Evolutionary conservation across 2,888 invertebrate species (phyloP).

Genomic region (Ditula angustiorana): DNA sequence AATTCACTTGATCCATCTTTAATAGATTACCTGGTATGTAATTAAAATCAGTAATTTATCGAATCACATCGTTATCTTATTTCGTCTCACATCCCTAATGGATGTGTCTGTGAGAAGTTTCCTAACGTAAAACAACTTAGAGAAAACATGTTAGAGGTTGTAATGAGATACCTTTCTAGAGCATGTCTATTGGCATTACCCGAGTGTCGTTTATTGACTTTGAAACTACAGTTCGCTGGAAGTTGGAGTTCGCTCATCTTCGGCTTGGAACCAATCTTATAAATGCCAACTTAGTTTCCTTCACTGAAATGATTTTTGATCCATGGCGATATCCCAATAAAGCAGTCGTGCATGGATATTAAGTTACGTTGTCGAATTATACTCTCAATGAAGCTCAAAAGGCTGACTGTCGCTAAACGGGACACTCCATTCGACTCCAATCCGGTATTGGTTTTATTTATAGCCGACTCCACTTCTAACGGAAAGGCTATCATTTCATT

Average conservation of each 20-base stretch:
- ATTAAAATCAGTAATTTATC: not conserved
- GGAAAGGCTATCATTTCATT: conserved; percentile 23
- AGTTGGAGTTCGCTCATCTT: not conserved
- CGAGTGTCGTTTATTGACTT: conserved; percentile 14
- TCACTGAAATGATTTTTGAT: conserved; percentile 7
- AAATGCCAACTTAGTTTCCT: conserved; percentile 16
- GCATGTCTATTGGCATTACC: conserved; percentile 25
- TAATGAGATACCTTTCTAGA: conserved; percentile 23
- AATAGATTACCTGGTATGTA: not conserved
- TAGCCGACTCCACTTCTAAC: conserved; percentile 16
- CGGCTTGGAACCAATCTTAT: conserved; percentile 4
- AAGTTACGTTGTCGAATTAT: not conserved
- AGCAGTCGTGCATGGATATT: not conserved
- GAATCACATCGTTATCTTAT: conserved; percentile 1
- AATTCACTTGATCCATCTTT: too few species aligned
- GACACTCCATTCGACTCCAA: conserved; percentile 4
- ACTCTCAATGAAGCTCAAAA: not conserved
- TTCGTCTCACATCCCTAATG: conserved; percentile 11
- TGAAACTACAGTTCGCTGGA: not conserved
- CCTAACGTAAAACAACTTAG: conserved; percentile 11
- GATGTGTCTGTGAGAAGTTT: conserved; percentile 8
- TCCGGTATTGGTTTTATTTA: conserved; percentile 31
- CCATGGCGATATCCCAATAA: not conserved
- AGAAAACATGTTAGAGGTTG: conserved; percentile 29
- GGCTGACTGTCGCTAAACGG: not conserved